These are phyloP conservation scores for Falco columbarius DNA, from an alignment of 2,797 vertebrate genomes.

Conservation along the genomic window DNA sequence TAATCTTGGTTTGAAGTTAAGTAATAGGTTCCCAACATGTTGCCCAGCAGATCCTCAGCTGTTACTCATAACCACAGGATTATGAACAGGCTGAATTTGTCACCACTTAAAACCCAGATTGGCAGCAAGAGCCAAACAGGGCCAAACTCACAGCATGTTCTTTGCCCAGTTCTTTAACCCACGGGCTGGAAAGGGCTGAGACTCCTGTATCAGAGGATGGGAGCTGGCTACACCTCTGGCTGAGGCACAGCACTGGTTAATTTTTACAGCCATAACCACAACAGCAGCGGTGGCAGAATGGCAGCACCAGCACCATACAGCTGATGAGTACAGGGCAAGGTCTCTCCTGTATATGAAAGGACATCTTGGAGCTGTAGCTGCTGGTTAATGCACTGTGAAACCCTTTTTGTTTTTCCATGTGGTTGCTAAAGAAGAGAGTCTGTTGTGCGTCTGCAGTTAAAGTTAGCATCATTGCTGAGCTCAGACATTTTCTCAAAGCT, in stretches of 20 bases:
- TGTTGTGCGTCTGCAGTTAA: neutral
- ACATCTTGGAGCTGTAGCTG: neutral
- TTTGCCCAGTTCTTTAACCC: neutral
- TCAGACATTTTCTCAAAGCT: neutral
- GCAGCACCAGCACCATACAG: neutral
- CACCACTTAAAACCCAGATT: neutral
- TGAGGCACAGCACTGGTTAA: neutral
- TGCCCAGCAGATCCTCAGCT: neutral
- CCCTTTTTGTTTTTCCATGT: neutral
- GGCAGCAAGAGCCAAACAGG: neutral
- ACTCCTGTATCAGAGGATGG: neutral
- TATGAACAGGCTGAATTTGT: neutral
- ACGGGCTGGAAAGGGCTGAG: neutral
- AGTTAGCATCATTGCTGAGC: neutral
- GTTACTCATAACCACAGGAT: neutral
- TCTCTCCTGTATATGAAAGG: neutral
- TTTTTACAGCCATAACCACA: neutral
- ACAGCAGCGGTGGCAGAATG: neutral
- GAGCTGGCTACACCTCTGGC: neutral
- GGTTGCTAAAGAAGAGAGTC: neutral
- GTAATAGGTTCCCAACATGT: neutral
- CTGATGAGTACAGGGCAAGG: neutral
- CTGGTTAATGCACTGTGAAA: neutral
- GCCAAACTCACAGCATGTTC: fast-evolving
- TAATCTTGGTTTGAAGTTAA: neutral